These are phyloP conservation scores for Phyto melanocephala DNA, from an alignment of 2,888 invertebrate species.

Conservation along the genomic window DNA sequence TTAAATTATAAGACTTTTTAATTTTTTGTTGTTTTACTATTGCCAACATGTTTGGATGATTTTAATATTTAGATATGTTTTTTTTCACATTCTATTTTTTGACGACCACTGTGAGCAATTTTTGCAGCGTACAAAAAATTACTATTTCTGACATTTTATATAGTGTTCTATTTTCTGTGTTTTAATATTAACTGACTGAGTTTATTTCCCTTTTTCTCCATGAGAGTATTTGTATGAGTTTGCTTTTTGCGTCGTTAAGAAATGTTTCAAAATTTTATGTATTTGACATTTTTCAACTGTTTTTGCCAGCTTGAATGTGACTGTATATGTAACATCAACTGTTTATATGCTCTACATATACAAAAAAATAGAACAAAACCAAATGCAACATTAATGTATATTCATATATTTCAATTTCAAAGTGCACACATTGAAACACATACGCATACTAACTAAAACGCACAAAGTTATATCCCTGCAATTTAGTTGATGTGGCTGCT, in stretches of 20 bases:
- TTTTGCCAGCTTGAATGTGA: conserved; percentile 18
- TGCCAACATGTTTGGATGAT: no score
- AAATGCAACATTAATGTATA: neutral
- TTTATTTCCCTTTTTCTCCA: neutral
- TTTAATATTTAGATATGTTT: no score
- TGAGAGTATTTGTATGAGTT: neutral
- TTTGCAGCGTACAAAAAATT: neutral
- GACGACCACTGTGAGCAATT: neutral
- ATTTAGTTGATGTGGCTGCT: neutral
- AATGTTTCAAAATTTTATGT: conserved; percentile 40
- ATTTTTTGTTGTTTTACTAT: no score
- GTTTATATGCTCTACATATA: neutral
- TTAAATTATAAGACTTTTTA: no score
- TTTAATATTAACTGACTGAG: neutral
- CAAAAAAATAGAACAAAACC: no score
- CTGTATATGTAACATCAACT: neutral
- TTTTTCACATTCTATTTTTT: no score
- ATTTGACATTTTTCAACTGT: conserved; percentile 39
- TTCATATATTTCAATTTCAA: conserved; percentile 4
- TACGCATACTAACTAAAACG: neutral
- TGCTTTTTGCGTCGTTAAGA: conserved; percentile 8
- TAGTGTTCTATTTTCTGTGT: neutral
- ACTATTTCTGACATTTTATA: conserved; percentile 12
- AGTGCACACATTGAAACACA: neutral
- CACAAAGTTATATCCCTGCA: neutral